These are phyloP conservation scores for Sphaerophoria rueppellii DNA, from an alignment of 2,888 invertebrate species.

Conservation along the genomic window DNA sequence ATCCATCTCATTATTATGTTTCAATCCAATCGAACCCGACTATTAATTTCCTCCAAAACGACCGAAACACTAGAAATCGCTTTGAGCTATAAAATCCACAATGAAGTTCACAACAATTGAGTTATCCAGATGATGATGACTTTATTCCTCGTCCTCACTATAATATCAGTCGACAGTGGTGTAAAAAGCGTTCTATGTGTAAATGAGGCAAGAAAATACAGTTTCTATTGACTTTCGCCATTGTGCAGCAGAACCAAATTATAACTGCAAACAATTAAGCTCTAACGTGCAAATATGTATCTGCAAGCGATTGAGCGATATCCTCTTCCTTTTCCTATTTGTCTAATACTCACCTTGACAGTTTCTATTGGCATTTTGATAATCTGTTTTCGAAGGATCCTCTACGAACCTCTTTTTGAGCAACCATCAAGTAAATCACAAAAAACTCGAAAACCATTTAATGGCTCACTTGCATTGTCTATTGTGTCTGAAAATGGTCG, in stretches of 20 bases:
- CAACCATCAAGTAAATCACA: slow-evolving; percentile 6
- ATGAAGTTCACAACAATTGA: slow-evolving; percentile 32
- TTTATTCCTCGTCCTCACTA: neutral
- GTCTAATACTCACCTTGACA: neutral
- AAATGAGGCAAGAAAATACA: slow-evolving; percentile 31
- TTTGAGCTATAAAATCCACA: slow-evolving; percentile 21
- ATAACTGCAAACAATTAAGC: slow-evolving; percentile 23
- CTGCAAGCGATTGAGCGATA: neutral
- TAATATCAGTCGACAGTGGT: neutral
- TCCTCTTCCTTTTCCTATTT: neutral
- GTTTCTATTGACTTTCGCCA: slow-evolving; percentile 12
- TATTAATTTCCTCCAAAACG: slow-evolving; percentile 26
- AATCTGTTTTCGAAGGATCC: slow-evolving; percentile 16
- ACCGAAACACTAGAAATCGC: slow-evolving; percentile 17
- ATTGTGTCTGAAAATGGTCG: slow-evolving; percentile 2
- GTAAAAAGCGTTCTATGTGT: slow-evolving; percentile 25
- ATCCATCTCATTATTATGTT: neutral
- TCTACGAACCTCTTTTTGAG: neutral
- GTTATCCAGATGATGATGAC: slow-evolving; percentile 12
- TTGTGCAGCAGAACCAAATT: neutral
- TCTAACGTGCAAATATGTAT: neutral
- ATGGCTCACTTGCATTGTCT: neutral
- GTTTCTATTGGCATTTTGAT: neutral
- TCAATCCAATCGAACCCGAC: neutral
- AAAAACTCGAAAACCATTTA: slow-evolving; percentile 11